Base-by-base conservation (phyloP, 2,888 invertebrate species). In the Euplexia lucipara region DNA sequence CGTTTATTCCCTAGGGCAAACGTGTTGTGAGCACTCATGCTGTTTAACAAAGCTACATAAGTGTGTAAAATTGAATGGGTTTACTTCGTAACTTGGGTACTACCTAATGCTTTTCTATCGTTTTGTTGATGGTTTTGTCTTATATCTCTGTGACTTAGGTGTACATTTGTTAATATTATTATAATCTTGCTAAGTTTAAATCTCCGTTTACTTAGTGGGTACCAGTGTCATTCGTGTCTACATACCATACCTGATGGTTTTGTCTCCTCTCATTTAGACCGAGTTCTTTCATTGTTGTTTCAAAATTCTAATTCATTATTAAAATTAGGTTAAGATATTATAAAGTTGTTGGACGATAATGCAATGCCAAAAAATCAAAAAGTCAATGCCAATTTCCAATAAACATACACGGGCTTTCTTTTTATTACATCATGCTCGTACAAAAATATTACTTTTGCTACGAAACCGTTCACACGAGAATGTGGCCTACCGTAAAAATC, bases 401-500 rank as follows among this genome's bases (percentile, higher is more conserved):
- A 47, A 53, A 53, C 18, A 53, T 32, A 14, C 16, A 9, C 16
- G 12, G 20, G 26, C 53, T 65, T 69, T 48, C 47, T 69, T 65
- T 72, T 64, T 69, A 48, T 53, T 65, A 53, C 32, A 14, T 37
- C 20, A 39, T 37, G 35, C 45, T 41, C 47, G 56, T 73, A 56
- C 35, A 47, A 73, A 66, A 70, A 57, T 65, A 49, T 56, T 47
- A 81, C 70, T 65, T 63, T 73, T 70, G 62, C 67, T 66, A 49
- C 64, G 71, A 81, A 79, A 66, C 73, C 71, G 51, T 74, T 75
- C 71, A 70, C 62, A 62, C 75, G 78, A 79, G 80, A 65, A 70
- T 66, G 81, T 83, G 83, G 77, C 67, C 73, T 70, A 63, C 71
- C 71, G 61, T 80, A 82, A 79, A 76, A 81, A 75, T 81, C 79